Base-by-base conservation (phyloP, 2,888 invertebrate species). In the Pammene aurita region DNA sequence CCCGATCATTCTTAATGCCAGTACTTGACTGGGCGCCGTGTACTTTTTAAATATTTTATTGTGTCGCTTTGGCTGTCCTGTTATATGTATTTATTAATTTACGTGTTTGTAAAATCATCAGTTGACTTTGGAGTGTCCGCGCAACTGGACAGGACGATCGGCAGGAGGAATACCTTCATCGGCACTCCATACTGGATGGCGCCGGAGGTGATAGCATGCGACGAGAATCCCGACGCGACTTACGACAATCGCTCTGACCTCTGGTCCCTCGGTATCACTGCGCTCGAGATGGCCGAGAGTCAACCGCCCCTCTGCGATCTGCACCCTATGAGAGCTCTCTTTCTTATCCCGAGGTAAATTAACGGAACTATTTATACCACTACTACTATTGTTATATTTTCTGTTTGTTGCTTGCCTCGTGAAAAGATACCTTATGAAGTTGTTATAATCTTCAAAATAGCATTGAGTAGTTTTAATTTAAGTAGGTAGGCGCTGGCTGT, bases 101-200 rank as follows among this genome's bases (percentile, higher is more conserved):
- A 38, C 9, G 38, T 38, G 38, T 38, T 63, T 77, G 66, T 54
- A 66, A 34, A 55, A 72, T 76, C 54, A 87, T 64, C 88, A 96
- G 99, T 99, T 83, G 99, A 99, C 93, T 99, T 99, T 93, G 99
- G 99, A 84, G 99, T 99, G 70, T 98, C 98, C 75, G 99, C 99
- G 75, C 99, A 99, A 92, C 93, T 99, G 85, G 99, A 99, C 93
- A 95, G 99, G 83, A 99, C 99, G 76, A 99, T 99, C 89, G 99
- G 99, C 72, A 94, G 99, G 79, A 94, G 99, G 83, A 99, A 99
- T 92, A 99, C 99, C 56, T 99, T 99, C 87, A 99, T 99, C 81
- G 99, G 99, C 75, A 98, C 98, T 16, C 98, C 98, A 9, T 98
- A 98, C 87, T 98, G 98, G 98, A 99, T 99, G 99, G 99, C 99